A percentile compares a stretch with the other conserved stretches of the same genome.
Evolutionary conservation across 2,888 invertebrate species (phyloP).

Genomic region (Caenorhabditis virilis): DNA sequence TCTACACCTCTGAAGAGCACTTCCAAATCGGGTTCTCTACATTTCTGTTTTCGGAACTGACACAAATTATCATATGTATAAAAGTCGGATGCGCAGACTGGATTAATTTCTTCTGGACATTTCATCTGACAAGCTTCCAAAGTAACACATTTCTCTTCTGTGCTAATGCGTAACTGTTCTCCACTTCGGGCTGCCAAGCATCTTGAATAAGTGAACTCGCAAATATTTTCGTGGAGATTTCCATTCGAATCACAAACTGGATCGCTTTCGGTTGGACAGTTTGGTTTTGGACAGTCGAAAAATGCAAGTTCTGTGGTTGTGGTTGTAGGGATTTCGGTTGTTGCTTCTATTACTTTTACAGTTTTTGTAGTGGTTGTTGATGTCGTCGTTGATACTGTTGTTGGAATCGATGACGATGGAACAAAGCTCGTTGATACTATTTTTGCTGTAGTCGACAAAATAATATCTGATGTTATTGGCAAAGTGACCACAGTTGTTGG

Average conservation of each 20-base stretch:
- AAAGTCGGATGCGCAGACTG: conserved; percentile 46
- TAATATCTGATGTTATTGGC: background rate
- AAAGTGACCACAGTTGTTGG: background rate
- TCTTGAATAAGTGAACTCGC: conserved; percentile 59
- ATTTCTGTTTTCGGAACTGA: conserved; percentile 40
- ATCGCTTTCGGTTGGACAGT: conserved; percentile 42
- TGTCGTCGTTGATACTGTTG: background rate
- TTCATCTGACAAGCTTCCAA: conserved; percentile 37
- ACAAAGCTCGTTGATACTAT: too few relatives aligned
- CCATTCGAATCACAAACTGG: conserved; percentile 48
- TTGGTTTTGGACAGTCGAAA: conserved; percentile 52
- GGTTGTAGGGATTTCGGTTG: conserved; percentile 2
- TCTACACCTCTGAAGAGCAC: conserved; percentile 55
- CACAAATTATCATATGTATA: conserved; percentile 45
- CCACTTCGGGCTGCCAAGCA: conserved; percentile 60
- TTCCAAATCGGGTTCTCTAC: conserved; percentile 34
- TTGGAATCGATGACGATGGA: background rate
- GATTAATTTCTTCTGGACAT: conserved; percentile 30
- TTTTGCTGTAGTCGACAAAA: background rate
- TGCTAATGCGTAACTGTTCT: conserved; percentile 31
- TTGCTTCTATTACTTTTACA: too few relatives aligned
- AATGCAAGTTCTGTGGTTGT: conserved; percentile 16
- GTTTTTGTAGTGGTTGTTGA: conserved; percentile 3
- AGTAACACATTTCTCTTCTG: conserved; percentile 40
- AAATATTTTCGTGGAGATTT: conserved; percentile 44